Evolutionary conservation across 2,113 vertebrate genomes (phyloP).

Genomic region (Chrysemys picta): DNA sequence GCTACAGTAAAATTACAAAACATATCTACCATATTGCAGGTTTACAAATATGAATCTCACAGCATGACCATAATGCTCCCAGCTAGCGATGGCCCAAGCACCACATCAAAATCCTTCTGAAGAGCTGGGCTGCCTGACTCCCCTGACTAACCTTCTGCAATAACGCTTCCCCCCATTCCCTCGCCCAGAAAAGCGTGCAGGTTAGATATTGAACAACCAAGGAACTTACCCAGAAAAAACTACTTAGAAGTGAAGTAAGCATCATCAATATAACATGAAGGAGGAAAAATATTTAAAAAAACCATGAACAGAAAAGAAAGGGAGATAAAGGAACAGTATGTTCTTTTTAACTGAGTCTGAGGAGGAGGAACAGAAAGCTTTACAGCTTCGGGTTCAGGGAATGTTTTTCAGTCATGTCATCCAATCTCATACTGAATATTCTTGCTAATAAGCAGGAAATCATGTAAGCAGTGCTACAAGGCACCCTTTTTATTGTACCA

Average conservation of each 20-base stretch:
- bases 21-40: neutral
- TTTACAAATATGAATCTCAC: neutral
- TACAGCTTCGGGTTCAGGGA: neutral
- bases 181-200: neutral
- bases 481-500: neutral
- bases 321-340: neutral
- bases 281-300: neutral
- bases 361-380: neutral
- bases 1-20: neutral
- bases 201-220: neutral
- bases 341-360: neutral
- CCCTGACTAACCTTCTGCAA: neutral
- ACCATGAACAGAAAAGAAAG: neutral
- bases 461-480: neutral
- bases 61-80: neutral
- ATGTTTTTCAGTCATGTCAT: neutral
- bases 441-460: neutral
- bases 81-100: neutral
- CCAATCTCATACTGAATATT: neutral
- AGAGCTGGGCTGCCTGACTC: neutral
- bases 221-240: neutral
- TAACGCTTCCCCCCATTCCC: too few relatives aligned
- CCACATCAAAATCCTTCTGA: neutral
- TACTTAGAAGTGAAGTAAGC: neutral
- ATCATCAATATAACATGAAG: neutral